Evolutionary conservation across 2,888 invertebrate genomes (phyloP).

Genomic region (Drosophila percnosoma): DNA sequence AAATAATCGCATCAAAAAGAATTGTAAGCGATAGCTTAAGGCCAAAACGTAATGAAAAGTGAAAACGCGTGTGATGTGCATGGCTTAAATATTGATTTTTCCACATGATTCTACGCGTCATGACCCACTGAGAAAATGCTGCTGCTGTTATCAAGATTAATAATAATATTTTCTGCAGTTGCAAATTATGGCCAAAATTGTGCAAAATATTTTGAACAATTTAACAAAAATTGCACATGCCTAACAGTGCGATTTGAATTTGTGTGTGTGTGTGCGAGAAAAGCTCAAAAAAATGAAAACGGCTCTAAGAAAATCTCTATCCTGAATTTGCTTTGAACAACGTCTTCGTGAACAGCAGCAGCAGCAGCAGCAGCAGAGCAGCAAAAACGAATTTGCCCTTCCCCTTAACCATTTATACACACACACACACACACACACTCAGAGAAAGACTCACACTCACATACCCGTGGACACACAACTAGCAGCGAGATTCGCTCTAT

Average conservation of each 20-base stretch:
- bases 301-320: constrained; percentile 77
- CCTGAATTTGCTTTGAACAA: constrained; percentile 73
- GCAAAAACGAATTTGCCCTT: constrained; percentile 69
- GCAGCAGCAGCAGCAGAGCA: constrained; percentile 17
- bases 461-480: constrained; percentile 6
- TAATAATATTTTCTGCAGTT: background rate
- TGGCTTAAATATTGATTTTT: constrained; percentile 71
- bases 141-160: constrained; percentile 14
- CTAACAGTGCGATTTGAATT: constrained; percentile 9
- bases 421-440: constrained; percentile 18
- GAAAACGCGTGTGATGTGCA: constrained; percentile 64
- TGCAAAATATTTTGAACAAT: constrained; percentile 5
- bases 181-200: background rate
- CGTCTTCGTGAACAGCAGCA: constrained; percentile 64
- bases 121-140: constrained; percentile 43
- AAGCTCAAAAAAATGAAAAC: constrained; percentile 60
- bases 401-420: constrained; percentile 41
- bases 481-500: constrained; percentile 63
- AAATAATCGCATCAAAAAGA: constrained; percentile 13
- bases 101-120: constrained; percentile 59
- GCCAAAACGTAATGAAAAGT: constrained; percentile 56
- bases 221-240: constrained; percentile 17
- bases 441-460: constrained; percentile 16
- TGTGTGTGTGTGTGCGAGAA: constrained; percentile 38
- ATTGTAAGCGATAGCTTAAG: constrained; percentile 11